Evolutionary conservation across 2,888 invertebrate genomes (phyloP).

Genomic region (Hyalella azteca): DNA sequence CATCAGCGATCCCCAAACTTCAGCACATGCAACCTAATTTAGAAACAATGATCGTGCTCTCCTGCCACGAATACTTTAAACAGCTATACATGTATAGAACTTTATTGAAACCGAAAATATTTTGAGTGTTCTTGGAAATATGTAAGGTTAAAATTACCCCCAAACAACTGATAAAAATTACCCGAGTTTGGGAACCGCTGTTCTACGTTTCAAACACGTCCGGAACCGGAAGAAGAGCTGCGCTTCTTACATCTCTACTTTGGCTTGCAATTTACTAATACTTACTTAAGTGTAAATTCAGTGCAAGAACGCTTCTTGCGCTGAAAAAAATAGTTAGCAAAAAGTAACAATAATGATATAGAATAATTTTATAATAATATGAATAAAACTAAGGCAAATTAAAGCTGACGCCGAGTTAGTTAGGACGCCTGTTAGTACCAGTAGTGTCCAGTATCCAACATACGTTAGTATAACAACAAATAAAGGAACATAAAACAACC

Average conservation of each 20-base stretch:
- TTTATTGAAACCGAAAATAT: no score
- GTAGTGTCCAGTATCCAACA: constrained; percentile 28
- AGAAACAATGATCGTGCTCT: no score
- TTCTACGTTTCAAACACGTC: no score
- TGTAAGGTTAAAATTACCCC: no score
- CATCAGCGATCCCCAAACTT: no score
- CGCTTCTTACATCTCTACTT: constrained; percentile 10
- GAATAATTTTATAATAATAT: constrained; percentile 6
- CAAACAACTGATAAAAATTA: no score
- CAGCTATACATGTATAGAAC: no score
- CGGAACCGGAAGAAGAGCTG: no score
- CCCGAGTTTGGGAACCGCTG: no score
- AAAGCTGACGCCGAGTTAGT: constrained; percentile 36
- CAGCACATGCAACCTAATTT: no score
- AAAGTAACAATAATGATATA: constrained; percentile 27
- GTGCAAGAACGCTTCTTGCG: constrained; percentile 7
- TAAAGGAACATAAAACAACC: constrained; percentile 35
- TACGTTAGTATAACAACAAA: constrained; percentile 16
- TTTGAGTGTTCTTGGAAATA: no score
- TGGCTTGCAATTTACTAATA: constrained; percentile 9
- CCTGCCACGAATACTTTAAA: no score
- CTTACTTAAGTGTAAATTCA: neutral
- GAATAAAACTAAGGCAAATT: constrained; percentile 32
- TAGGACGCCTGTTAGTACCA: constrained; percentile 29
- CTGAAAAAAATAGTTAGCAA: constrained; percentile 4